Conservation (phyloP, 2,888 invertebrate species). For the Quadriops clusia region DNA sequence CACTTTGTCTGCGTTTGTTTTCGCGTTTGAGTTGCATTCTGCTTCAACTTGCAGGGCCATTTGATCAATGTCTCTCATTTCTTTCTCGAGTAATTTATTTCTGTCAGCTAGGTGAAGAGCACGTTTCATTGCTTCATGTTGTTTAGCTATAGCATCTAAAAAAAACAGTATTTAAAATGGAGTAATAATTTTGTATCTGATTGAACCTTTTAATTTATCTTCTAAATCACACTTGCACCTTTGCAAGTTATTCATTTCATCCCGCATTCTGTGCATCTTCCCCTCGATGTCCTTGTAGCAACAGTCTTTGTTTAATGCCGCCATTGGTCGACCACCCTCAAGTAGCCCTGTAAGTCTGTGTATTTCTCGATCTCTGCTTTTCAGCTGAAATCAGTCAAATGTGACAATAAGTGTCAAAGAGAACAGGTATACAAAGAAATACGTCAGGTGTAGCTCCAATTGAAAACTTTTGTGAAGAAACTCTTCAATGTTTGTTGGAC, state of each 20-base stretch:
- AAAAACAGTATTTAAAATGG: slow-evolving; percentile 3
- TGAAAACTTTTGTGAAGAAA: too few relatives aligned
- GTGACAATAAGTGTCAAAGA: too few relatives aligned
- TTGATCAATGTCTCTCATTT: slow-evolving; percentile 59
- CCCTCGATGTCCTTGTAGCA: slow-evolving; percentile 47
- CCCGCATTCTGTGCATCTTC: slow-evolving; percentile 36
- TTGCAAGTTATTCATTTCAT: slow-evolving; percentile 47
- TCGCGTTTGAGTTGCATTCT: slow-evolving; percentile 59
- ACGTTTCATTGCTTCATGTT: slow-evolving; percentile 71
- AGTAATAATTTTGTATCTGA: slow-evolving; percentile 2
- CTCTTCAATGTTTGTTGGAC: too few relatives aligned
- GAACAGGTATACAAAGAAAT: too few relatives aligned
- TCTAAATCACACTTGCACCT: slow-evolving; percentile 49
- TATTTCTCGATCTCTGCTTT: slow-evolving; percentile 57
- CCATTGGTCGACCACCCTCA: slow-evolving; percentile 57
- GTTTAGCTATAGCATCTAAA: slow-evolving; percentile 47
- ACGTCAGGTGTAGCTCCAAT: too few relatives aligned
- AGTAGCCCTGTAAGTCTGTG: slow-evolving; percentile 52
- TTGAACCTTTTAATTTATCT: slow-evolving; percentile 39
- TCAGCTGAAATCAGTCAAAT: too few relatives aligned
- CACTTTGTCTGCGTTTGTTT: slow-evolving; percentile 44
- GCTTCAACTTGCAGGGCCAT: slow-evolving; percentile 65
- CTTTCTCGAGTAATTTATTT: slow-evolving; percentile 57
- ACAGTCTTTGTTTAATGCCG: slow-evolving; percentile 53
- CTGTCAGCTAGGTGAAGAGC: slow-evolving; percentile 62